Base-by-base conservation (phyloP, 2,113 vertebrate genomes). In the Machaerirhynchus nigripectus region DNA sequence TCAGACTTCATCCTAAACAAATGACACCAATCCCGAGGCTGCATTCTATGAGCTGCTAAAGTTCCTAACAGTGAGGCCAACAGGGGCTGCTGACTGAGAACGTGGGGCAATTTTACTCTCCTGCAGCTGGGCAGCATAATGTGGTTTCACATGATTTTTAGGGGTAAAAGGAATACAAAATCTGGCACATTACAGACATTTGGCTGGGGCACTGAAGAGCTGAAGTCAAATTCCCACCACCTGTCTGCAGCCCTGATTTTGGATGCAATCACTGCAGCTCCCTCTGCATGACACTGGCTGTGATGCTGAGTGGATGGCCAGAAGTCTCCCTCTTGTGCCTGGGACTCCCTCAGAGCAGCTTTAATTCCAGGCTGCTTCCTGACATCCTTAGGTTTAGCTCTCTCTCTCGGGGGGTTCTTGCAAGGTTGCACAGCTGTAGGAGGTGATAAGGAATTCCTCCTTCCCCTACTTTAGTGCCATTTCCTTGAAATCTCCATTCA, bases 331-430 rank as follows among this genome's bases (percentile, higher is more conserved):
- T 71, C 31, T 53, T 20, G 17, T 42, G 12, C 39, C 67, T 47
- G 2, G 0, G 0, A 47, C n/a, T 78, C 60, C 18, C 37, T 89
- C 2, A 0, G 31, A 46, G 44, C 53, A 83, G 44, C 56, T 23
- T 44, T 39, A 22, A 23, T 70, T 53, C 50, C 50, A 64, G 77
- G 42, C 89, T 84, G 52, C 60, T 93, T 64, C 73, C 55, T 65
- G 33, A 56, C 14, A 28, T 40, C 64, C 77, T 57, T 17, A n/a
- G 37, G 20, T 46, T 80, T 67, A 4, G 49, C 15, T 46, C 5
- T n/a, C 18, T 30, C 7, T 47, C 23, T 59, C 3, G 1, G 0
- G 3, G 35, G 35, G 39, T 52, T 64, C n/a, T 63, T 61, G 16
- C 0, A 61, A 49, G 55, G 63, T 80, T 84, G 50, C 39, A 49